Evolutionary conservation across 2,888 invertebrate species (phyloP), one percentile per base, ranked within the genome.

Genomic region (Hermaeophaga mercurialis): DNA sequence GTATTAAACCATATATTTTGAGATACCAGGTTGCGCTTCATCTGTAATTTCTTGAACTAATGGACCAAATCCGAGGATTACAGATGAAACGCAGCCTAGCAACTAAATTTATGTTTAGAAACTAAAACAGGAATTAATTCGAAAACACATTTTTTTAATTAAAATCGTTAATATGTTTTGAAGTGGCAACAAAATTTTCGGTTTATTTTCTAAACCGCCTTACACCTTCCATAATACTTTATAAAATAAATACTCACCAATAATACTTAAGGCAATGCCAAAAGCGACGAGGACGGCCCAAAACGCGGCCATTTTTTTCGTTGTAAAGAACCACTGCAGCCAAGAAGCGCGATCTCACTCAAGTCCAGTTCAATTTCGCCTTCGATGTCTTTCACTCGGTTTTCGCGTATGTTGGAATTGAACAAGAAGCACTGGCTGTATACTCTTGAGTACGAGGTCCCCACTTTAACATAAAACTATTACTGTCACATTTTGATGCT

Each of bases 351-450:
- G 65, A 67, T 64, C 62, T 46, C 36, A 31, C 36, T 33, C 18
- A 19, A 33, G 22, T 47, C 47, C 41, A 43, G 24, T 41, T 39
- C 14, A 24, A 26, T 38, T 46, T 54, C 68, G 64, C 65, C 66
- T 69, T 66, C 66, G 64, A 66, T 67, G 70, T 75, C 73, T 75
- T 75, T 76, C 74, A 75, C 75, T 75, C 62, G 71, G 70, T 70
- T 71, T 69, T 69, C 67, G 66, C 66, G 66, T 67, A 64, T 65
- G 61, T 54, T 53, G 62, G 59, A 61, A 61, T 58, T 62, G 58
- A 58, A 54, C 61, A 60, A 66, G 65, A 59, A 63, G 49, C 59
- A 18, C 50, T 31, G 58, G 41, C 50, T 58, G 57, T 59, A 59
- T 62, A 62, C 62, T 53, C 43, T 38, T 11, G 5, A 31, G 34